Conservation (phyloP, 2,113 vertebrate species). For the Micronycteris hirsuta region DNA sequence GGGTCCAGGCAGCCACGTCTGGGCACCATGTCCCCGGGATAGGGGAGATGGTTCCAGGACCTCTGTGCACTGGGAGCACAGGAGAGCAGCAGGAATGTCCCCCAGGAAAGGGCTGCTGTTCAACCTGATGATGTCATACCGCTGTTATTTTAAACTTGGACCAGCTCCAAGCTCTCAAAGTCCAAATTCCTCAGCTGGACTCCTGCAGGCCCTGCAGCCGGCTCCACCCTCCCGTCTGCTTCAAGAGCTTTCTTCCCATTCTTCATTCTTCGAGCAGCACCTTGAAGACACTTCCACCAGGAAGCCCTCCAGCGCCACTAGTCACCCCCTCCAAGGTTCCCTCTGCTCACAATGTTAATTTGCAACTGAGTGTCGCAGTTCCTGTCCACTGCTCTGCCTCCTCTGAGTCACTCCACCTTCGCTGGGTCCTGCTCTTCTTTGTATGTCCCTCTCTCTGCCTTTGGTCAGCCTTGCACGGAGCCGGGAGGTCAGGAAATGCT, state of each 20-base stretch:
- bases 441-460: no score
- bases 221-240: background rate
- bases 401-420: background rate
- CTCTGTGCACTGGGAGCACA: background rate
- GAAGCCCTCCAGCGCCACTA: background rate
- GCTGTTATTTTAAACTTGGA: background rate
- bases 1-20: background rate
- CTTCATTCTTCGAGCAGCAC: background rate
- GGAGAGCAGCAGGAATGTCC: background rate
- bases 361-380: rapidly evolving
- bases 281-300: background rate
- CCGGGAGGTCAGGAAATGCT: background rate
- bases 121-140: background rate
- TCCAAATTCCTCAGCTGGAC: background rate
- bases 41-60: background rate
- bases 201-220: background rate
- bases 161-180: background rate
- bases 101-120: background rate
- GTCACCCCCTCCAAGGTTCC: rapidly evolving
- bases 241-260: rapidly evolving
- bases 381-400: rapidly evolving
- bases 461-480: background rate
- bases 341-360: no score
- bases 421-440: no score
- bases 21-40: no score